These are phyloP conservation scores for Balearica regulorum DNA, from an alignment of 2,797 vertebrate genomes.

Conservation along the genomic window DNA sequence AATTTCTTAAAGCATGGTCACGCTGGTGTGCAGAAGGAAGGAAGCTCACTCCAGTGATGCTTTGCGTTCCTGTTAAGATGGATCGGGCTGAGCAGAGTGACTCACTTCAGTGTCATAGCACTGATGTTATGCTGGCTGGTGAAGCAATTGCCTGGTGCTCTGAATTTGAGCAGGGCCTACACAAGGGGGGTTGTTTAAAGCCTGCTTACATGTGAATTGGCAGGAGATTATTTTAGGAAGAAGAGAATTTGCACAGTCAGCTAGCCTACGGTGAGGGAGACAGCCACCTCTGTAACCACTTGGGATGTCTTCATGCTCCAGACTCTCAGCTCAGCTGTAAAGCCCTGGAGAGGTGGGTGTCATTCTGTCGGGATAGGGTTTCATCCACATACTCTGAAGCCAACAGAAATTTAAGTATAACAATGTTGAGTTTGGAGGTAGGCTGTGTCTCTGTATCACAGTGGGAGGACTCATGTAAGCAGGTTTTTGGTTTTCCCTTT, in stretches of 20 bases:
- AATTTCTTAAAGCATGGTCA: neutral
- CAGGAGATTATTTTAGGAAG: neutral
- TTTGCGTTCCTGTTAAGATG: neutral
- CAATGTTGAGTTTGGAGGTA: neutral
- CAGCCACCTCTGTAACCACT: neutral
- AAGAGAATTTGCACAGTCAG: neutral
- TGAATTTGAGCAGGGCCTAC: neutral
- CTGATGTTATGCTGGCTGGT: neutral
- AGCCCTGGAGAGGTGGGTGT: neutral
- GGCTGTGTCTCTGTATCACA: neutral
- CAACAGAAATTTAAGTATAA: neutral
- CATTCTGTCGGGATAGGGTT: neutral
- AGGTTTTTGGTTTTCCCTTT: neutral
- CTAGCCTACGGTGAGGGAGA: neutral
- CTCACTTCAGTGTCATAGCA: accelerated
- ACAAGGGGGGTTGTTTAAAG: neutral
- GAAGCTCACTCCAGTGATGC: neutral
- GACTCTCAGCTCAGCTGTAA: neutral
- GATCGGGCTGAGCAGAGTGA: neutral
- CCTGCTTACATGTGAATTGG: neutral
- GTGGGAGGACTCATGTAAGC: neutral
- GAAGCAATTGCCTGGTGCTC: neutral
- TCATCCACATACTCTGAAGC: neutral
- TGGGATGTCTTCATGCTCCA: neutral
- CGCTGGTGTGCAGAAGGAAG: neutral